A percentile compares a stretch with the other conserved stretches of the same genome.
Evolutionary conservation across 2,888 invertebrate genomes (phyloP).

Genomic region (Meiosimyza decipiens): DNA sequence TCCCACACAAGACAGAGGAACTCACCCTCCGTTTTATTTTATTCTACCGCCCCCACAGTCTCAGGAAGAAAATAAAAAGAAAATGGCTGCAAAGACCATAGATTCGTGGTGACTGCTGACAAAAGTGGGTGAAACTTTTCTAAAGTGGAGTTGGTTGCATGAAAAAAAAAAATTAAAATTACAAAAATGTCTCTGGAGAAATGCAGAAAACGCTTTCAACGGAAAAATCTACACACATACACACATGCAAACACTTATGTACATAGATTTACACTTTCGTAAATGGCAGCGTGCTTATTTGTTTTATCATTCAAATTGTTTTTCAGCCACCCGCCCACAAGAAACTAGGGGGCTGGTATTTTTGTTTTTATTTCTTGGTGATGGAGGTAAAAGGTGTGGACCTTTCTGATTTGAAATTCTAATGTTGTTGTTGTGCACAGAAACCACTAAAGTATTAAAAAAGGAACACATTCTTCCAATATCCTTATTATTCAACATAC

Average conservation of each 20-base stretch:
- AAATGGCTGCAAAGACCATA: constrained; percentile 28
- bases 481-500: constrained; percentile 15
- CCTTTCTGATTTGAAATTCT: constrained; percentile 20
- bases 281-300: constrained; percentile 19
- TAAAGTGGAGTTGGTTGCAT: not conserved
- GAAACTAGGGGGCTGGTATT: not conserved
- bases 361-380: not conserved
- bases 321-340: constrained; percentile 23
- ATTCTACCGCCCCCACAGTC: no score
- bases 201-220: constrained; percentile 28
- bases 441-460: constrained; percentile 5
- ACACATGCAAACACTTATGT: constrained; percentile 34
- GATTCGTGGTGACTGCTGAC: constrained; percentile 23
- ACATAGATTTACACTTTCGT: not conserved
- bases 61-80: constrained; percentile 17
- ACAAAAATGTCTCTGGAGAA: constrained; percentile 19
- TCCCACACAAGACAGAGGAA: no score
- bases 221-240: constrained; percentile 33
- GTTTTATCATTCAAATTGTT: constrained; percentile 27
- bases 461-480: constrained; percentile 20
- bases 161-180: not conserved
- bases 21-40: no score
- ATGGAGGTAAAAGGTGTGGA: constrained; percentile 8
- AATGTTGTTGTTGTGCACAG: constrained; percentile 17
- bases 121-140: constrained; percentile 24